Evolutionary conservation across 2,888 invertebrate species (phyloP).

Genomic region (Macrosoma leucophasiata): DNA sequence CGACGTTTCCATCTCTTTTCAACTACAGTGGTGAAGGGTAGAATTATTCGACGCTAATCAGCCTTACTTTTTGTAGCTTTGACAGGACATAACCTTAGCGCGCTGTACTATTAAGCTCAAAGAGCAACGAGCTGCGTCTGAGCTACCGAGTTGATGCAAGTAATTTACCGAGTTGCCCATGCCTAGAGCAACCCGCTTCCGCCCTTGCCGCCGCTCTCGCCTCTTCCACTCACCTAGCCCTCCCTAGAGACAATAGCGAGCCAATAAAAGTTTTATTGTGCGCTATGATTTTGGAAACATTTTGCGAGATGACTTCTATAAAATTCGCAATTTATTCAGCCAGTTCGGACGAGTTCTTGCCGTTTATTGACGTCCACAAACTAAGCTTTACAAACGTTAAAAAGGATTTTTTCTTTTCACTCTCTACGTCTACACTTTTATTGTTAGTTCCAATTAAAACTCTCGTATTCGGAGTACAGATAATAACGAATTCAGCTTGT

Average conservation of each 20-base stretch:
- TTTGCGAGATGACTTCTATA: constrained; percentile 63
- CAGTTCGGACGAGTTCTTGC: constrained; percentile 40
- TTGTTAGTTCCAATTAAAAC: constrained; percentile 14
- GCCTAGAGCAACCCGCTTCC: constrained; percentile 26
- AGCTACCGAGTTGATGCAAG: too few relatives aligned
- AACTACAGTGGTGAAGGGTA: too few relatives aligned
- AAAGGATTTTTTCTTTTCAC: constrained; percentile 15
- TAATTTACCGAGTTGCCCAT: too few relatives aligned
- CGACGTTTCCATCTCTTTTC: too few relatives aligned
- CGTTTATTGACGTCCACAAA: constrained; percentile 43
- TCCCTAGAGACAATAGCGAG: constrained; percentile 54
- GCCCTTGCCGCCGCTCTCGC: constrained; percentile 24
- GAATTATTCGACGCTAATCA: too few relatives aligned
- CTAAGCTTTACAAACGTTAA: constrained; percentile 35
- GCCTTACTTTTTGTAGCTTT: too few relatives aligned
- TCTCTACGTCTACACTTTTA: constrained; percentile 9
- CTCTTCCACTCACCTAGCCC: constrained; percentile 29
- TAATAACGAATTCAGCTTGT: constrained; percentile 8
- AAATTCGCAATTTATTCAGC: constrained; percentile 58
- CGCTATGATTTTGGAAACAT: constrained; percentile 66
- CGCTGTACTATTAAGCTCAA: too few relatives aligned
- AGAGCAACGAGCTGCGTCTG: too few relatives aligned
- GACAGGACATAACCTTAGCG: too few relatives aligned
- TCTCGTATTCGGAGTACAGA: constrained; percentile 10
- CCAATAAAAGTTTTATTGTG: constrained; percentile 68